Evolutionary conservation across 2,888 invertebrate genomes (phyloP).

Genomic region (Rotaria macrura): DNA sequence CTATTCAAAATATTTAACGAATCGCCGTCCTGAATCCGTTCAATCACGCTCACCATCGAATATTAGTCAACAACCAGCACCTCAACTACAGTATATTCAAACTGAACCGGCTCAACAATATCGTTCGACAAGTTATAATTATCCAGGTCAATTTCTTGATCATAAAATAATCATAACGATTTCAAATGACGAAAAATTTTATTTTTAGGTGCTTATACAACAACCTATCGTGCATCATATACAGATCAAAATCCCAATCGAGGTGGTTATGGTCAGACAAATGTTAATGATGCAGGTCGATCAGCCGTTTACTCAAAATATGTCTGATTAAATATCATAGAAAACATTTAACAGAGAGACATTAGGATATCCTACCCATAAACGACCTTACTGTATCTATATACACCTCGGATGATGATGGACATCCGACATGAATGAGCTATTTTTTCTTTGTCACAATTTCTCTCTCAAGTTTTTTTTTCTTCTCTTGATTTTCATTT

Average conservation of each 20-base stretch:
- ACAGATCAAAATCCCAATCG: not conserved
- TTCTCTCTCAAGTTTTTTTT: not conserved
- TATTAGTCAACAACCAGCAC: not conserved
- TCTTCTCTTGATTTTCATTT: not conserved
- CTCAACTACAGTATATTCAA: not conserved
- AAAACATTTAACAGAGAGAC: not conserved
- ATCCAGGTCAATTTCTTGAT: not conserved
- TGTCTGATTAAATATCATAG: not conserved
- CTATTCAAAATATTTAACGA: slow-evolving; percentile 17
- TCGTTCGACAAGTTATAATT: slow-evolving; percentile 13
- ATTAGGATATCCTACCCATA: not conserved
- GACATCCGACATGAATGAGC: not conserved
- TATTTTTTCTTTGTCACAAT: not conserved
- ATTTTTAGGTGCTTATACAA: slow-evolving; percentile 8
- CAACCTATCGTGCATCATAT: slow-evolving; percentile 1
- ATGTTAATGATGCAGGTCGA: not conserved
- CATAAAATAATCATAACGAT: no score
- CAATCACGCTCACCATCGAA: not conserved
- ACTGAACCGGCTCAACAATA: not conserved
- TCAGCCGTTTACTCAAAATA: not conserved
- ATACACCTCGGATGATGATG: not conserved
- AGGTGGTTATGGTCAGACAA: not conserved
- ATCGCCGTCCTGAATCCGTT: not conserved
- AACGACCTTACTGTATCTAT: not conserved
- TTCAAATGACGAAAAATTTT: no score